Evolutionary conservation across 2,113 vertebrate species (phyloP), one percentile per base, ranked within the genome.

Genomic region (Barbus barbus): DNA sequence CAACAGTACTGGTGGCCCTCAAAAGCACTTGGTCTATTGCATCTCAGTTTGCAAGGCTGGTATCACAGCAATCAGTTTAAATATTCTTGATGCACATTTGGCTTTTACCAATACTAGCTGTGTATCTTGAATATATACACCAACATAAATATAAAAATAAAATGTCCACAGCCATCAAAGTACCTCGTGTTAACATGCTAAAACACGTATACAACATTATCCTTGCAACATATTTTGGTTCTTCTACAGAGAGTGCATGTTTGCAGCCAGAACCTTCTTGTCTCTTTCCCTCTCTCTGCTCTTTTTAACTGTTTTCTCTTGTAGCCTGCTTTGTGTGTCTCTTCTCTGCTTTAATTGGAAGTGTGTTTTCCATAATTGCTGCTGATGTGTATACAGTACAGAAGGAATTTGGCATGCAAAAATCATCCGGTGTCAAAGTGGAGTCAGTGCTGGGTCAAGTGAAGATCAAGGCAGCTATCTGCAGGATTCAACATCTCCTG

Each of bases 401-500:
- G 56, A 65, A 9, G 11, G 13, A 65, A 16, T 26, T 22, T 8
- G 22, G 11, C 3, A 1, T 36, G 41, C 41, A 44, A 44, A 2
- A 44, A 44, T 51, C 26, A 67, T 51, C 18, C 11, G 0, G 11
- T 12, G 41, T 44, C 41, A 44, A 44, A 78, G 20, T n/a, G n/a
- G n/a, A n/a, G n/a, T n/a, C n/a, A n/a, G n/a, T 22, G 58, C 18
- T 13, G 78, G 78, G 78, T 67, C 78, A 81, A 28, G 7, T 80
- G 24, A 67, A 80, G 61, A 67, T 81, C 38, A 36, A 60, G 20
- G n/a, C 73, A 79, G 56, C 38, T 48, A 81, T 81, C 60, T 22
- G 78, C 78, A 31, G 5, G 5, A 4, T 65, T 46, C 41, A 80
- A 22, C 24, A 16, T 65, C 16, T 56, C 24, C 24, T 2, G 11